These are phyloP conservation scores for Pavo muticus DNA, from an alignment of 2,113 vertebrate species.

Conservation along the genomic window DNA sequence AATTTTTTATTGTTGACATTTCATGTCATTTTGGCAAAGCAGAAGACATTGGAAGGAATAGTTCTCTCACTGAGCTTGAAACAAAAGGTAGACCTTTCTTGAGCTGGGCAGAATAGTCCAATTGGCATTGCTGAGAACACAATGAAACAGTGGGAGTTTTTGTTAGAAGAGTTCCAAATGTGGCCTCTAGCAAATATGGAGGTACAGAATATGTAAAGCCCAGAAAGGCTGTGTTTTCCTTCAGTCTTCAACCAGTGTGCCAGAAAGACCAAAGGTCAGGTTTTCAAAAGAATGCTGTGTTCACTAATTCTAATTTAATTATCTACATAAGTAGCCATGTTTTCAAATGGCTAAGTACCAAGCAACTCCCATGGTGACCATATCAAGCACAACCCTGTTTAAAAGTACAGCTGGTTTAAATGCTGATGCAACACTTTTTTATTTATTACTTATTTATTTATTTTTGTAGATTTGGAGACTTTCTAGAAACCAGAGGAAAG, in stretches of 20 bases:
- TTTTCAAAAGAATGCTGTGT: conserved; percentile 4
- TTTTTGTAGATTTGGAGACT: neutral
- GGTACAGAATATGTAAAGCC: neutral
- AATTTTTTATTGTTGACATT: neutral
- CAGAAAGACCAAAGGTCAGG: neutral
- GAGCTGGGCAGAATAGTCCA: neutral
- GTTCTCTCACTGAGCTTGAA: neutral
- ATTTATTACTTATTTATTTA: too few relatives aligned
- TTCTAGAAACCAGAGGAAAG: neutral
- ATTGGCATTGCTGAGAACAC: neutral
- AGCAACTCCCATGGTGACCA: conserved; percentile 31
- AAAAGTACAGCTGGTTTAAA: conserved; percentile 1
- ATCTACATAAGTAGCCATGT: conserved; percentile 44
- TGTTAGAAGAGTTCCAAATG: neutral
- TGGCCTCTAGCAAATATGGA: neutral
- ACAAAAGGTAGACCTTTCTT: neutral
- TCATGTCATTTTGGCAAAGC: neutral
- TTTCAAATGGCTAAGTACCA: conserved; percentile 49
- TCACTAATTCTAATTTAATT: conserved; percentile 51
- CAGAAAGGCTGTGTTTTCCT: neutral
- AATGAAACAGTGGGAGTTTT: neutral
- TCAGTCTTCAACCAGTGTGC: neutral
- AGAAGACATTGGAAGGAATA: neutral
- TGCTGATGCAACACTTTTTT: neutral
- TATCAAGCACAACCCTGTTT: conserved; percentile 43